Conservation (phyloP, 2,113 vertebrate genomes). For the Hyperoodon ampullatus region DNA sequence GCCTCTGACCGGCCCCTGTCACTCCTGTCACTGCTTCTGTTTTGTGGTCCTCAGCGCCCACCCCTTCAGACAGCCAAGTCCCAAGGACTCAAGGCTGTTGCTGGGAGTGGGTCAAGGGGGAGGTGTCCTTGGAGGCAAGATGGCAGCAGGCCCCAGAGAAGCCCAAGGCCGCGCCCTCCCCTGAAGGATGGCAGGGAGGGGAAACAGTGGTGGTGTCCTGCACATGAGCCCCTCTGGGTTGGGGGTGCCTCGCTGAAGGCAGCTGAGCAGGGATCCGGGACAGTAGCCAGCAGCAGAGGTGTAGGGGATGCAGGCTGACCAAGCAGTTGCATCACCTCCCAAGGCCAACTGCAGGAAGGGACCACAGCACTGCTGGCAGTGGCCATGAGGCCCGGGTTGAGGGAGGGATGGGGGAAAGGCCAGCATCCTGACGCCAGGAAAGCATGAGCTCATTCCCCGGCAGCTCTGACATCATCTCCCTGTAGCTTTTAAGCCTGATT, state of each 20-base stretch:
- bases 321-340: neutral
- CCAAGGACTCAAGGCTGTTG: neutral
- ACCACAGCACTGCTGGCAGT: accelerated
- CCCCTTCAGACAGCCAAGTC: neutral
- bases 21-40: neutral
- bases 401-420: neutral
- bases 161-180: neutral
- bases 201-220: neutral
- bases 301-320: neutral
- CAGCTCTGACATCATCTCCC: neutral
- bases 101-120: too few relatives aligned
- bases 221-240: neutral
- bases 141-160: neutral
- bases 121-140: neutral
- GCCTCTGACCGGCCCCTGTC: neutral
- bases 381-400: neutral
- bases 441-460: neutral
- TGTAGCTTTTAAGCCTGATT: neutral
- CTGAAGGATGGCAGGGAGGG: neutral
- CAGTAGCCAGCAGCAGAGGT: neutral
- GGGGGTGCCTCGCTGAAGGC: neutral
- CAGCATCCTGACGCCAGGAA: neutral
- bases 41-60: accelerated
- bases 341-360: too few relatives aligned
- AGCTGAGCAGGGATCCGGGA: neutral